phyloP scores from a whole-genome alignment of 2,797 vertebrate genomes.

The Chiroxiphia lanceolata region DNA sequence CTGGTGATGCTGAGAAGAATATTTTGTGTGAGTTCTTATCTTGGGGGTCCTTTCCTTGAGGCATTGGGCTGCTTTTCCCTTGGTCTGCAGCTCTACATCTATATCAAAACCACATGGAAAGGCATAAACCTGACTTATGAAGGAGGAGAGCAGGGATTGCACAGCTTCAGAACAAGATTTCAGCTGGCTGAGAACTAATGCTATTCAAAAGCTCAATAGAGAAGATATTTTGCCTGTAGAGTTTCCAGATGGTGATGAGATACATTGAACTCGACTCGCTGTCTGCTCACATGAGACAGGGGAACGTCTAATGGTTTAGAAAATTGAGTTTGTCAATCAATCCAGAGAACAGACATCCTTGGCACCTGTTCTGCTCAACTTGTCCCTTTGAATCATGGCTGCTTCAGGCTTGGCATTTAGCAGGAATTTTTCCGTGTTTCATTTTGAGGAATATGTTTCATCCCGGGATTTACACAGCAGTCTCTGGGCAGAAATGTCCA shows the following conservation, averaged over 20 bases:
- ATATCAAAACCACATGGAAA: conserved; percentile 51
- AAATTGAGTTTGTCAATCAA: conserved; percentile 41
- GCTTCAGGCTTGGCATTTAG: conserved; percentile 4
- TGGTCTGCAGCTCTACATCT: neutral
- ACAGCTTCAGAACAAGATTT: conserved; percentile 56
- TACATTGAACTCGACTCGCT: neutral
- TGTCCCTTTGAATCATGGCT: conserved; percentile 51
- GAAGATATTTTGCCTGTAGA: conserved; percentile 12
- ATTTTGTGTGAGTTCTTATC: conserved; percentile 28
- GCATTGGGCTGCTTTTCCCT: neutral
- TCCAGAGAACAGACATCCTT: conserved; percentile 19
- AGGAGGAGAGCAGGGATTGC: conserved; percentile 5
- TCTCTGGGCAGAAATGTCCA: neutral
- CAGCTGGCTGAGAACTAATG: conserved; percentile 38
- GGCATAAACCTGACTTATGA: conserved; percentile 9
- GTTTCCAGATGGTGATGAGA: conserved; percentile 39
- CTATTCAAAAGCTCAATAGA: conserved; percentile 22
- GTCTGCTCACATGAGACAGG: conserved; percentile 6
- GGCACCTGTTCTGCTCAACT: conserved; percentile 38
- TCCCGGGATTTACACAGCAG: neutral
- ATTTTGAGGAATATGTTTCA: conserved; percentile 4
- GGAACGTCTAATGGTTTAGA: neutral
- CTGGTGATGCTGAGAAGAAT: conserved; percentile 16
- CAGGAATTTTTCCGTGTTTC: conserved; percentile 43
- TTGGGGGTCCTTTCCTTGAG: conserved; percentile 13